Conservation (phyloP, 2,113 vertebrate genomes). For the Numenius arquata region DNA sequence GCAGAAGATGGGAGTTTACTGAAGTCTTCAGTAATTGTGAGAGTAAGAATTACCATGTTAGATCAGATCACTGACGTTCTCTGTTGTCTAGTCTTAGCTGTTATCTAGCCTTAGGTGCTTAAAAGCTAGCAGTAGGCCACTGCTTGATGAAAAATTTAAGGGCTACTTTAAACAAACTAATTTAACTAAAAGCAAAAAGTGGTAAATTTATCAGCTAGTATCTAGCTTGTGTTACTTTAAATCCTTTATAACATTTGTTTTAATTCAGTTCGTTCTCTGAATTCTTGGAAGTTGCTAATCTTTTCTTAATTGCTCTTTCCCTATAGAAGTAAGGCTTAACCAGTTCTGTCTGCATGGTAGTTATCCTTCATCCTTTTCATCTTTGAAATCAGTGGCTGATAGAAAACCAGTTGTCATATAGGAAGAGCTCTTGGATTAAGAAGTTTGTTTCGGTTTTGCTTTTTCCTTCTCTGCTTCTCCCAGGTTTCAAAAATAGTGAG, state of each 20-base stretch:
- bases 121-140: neutral
- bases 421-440: neutral
- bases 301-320: neutral
- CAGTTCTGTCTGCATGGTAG: neutral
- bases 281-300: neutral
- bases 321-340: neutral
- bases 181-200: neutral
- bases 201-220: neutral
- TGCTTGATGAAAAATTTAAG: neutral
- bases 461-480: rapidly evolving
- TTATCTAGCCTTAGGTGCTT: neutral
- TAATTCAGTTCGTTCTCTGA: neutral
- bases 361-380: neutral
- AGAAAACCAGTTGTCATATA: neutral
- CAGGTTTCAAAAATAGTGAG: neutral
- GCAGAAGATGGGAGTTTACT: neutral
- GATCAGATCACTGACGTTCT: neutral
- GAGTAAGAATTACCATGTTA: neutral
- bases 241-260: neutral
- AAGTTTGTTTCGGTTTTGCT: neutral
- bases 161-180: neutral
- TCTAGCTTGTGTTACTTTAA: neutral
- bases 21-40: neutral
- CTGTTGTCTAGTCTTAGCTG: neutral
- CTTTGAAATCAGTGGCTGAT: neutral